These are phyloP conservation scores for Cichladusa arquata DNA, from an alignment of 2,113 vertebrate genomes.

Conservation along the genomic window DNA sequence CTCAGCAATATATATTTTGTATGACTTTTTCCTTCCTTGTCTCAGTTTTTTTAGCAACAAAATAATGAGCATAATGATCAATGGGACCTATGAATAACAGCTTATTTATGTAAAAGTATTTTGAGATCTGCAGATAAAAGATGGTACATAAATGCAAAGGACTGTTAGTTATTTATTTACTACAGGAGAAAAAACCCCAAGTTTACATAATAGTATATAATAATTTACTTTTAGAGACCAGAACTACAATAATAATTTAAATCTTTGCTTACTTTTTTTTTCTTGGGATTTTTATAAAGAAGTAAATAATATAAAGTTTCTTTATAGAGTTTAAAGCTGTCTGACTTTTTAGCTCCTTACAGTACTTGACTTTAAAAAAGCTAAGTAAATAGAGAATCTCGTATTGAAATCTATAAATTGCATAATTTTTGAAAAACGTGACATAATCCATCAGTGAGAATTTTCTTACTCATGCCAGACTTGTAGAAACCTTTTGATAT, in stretches of 20 bases:
- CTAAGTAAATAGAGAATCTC: neutral
- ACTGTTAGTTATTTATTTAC: neutral
- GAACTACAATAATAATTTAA: neutral
- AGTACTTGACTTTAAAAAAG: constrained; percentile 7
- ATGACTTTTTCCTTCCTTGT: neutral
- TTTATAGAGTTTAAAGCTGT: constrained; percentile 15
- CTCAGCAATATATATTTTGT: neutral
- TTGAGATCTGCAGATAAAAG: constrained; percentile 51
- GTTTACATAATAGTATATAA: neutral
- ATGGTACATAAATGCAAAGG: neutral
- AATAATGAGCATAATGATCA: neutral
- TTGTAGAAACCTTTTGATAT: constrained; percentile 13
- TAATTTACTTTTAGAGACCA: neutral
- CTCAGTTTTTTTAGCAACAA: neutral
- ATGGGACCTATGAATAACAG: neutral
- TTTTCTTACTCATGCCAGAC: neutral
- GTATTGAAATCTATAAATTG: neutral
- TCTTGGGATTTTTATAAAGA: neutral
- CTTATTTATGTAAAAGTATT: neutral
- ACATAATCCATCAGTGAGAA: neutral
- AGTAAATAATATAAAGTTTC: neutral
- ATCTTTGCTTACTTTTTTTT: neutral
- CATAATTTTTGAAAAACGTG: neutral
- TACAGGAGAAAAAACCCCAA: neutral
- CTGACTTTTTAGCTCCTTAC: neutral